These are phyloP conservation scores for Lamprologus callipterus DNA, from an alignment of 2,113 vertebrate species.

Conservation along the genomic window DNA sequence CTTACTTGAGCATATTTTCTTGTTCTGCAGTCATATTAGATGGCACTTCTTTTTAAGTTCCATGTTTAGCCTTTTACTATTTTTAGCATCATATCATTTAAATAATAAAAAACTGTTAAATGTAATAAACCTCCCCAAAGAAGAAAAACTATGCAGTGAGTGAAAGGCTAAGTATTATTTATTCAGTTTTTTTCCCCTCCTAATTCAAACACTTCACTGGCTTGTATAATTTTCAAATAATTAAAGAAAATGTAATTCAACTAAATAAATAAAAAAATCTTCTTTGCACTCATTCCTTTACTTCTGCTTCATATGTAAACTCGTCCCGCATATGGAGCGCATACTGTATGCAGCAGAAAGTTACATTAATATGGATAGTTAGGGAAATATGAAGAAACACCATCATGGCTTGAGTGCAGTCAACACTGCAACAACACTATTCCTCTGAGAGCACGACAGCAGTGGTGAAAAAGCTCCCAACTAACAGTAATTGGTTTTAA, in stretches of 20 bases:
- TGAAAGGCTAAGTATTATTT: not conserved
- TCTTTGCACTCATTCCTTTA: not conserved
- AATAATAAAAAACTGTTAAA: not conserved
- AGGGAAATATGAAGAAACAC: slow-evolving; percentile 53
- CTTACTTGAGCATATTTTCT: not conserved
- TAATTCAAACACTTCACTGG: not conserved
- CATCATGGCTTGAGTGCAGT: slow-evolving; percentile 58
- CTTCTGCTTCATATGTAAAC: not conserved
- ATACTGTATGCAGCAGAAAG: slow-evolving; percentile 27
- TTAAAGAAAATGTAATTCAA: not conserved
- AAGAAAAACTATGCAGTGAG: not conserved
- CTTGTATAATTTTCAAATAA: not conserved
- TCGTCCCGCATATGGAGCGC: not conserved
- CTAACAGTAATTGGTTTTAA: slow-evolving; percentile 77
- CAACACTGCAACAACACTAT: slow-evolving; percentile 44
- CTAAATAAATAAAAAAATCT: not conserved
- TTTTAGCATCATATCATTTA: not conserved
- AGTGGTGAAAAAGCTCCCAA: slow-evolving; percentile 53
- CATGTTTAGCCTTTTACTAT: not conserved
- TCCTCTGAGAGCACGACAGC: slow-evolving; percentile 65
- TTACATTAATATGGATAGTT: slow-evolving; percentile 51
- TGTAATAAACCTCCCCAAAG: not conserved
- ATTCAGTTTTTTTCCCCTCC: not conserved
- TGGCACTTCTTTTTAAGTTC: not conserved
- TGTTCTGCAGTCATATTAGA: not conserved